Percentiles rank a stretch among this genome's conserved stretches.
These are phyloP conservation scores for Stratiomys singularior DNA, from an alignment of 2,888 invertebrate species.

Conservation along the genomic window DNA sequence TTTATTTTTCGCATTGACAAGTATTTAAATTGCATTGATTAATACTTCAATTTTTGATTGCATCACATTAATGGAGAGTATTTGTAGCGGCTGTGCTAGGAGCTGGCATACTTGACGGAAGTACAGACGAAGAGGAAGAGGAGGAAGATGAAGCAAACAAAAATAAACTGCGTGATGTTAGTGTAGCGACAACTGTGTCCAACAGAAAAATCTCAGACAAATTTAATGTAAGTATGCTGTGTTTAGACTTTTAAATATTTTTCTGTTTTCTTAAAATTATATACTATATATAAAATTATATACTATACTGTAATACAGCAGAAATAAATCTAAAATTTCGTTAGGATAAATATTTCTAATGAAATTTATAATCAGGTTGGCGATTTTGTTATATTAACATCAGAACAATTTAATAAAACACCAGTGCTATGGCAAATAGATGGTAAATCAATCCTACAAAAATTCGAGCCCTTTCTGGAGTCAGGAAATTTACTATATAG, in stretches of 20 bases:
- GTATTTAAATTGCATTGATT: too few species aligned
- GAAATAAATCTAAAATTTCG: too few species aligned
- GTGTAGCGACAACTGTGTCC: neutral
- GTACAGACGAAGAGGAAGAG: slow-evolving; percentile 12
- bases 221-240: slow-evolving; percentile 42
- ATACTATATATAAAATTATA: too few species aligned
- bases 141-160: neutral
- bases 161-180: neutral
- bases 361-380: slow-evolving; percentile 65
- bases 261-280: too few species aligned
- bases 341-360: too few species aligned
- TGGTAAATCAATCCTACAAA: slow-evolving; percentile 82
- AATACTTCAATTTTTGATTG: neutral
- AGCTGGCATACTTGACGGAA: slow-evolving; percentile 32
- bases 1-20: too few species aligned
- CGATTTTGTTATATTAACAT: slow-evolving; percentile 87
- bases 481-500: slow-evolving; percentile 84
- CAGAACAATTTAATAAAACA: slow-evolving; percentile 82
- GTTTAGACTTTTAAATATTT: too few species aligned
- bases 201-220: slow-evolving; percentile 1
- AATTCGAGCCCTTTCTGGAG: slow-evolving; percentile 84
- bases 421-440: slow-evolving; percentile 93
- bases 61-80: neutral
- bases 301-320: too few species aligned
- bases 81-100: slow-evolving; percentile 39